These are phyloP conservation scores for Bombus sibiricus DNA, from an alignment of 1,140 invertebrate species.

Conservation along the genomic window DNA sequence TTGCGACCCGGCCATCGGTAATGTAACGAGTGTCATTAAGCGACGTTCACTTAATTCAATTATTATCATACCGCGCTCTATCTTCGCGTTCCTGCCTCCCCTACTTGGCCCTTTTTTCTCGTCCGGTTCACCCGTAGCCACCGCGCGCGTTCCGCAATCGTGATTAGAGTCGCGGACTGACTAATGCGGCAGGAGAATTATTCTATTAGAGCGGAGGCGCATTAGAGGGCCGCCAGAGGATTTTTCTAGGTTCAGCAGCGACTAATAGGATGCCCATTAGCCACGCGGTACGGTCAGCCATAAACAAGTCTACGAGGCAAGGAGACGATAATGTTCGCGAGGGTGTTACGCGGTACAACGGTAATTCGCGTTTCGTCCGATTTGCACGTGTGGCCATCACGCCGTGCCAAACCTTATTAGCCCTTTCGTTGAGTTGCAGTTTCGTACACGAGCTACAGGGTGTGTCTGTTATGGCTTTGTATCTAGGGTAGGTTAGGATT, in stretches of 20 bases:
- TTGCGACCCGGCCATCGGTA: constrained; percentile 44
- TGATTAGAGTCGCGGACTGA: constrained; percentile 63
- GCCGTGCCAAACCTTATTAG: constrained; percentile 9
- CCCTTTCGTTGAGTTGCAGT: background rate
- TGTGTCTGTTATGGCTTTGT: background rate
- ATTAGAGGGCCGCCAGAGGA: constrained; percentile 54
- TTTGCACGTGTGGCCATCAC: background rate
- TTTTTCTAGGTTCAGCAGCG: constrained; percentile 61
- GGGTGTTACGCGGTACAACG: constrained; percentile 50
- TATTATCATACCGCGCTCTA: constrained; percentile 58
- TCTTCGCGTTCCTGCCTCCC: background rate
- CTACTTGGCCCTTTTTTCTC: background rate
- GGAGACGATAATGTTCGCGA: constrained; percentile 54
- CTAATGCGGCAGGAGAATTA: constrained; percentile 66
- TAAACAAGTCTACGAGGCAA: constrained; percentile 57
- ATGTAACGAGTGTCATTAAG: constrained; percentile 68
- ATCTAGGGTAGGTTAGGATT: background rate
- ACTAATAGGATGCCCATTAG: constrained; percentile 66
- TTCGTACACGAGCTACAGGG: background rate
- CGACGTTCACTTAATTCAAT: constrained; percentile 69
- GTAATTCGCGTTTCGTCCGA: constrained; percentile 58
- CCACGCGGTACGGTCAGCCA: constrained; percentile 42
- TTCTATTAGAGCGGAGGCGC: constrained; percentile 65
- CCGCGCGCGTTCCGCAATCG: constrained; percentile 61
- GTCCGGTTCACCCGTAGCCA: background rate